A percentile compares a stretch with the other conserved stretches of the same genome.
Conservation (phyloP, 2,888 invertebrate genomes). For the Ceraclea dissimilis region DNA sequence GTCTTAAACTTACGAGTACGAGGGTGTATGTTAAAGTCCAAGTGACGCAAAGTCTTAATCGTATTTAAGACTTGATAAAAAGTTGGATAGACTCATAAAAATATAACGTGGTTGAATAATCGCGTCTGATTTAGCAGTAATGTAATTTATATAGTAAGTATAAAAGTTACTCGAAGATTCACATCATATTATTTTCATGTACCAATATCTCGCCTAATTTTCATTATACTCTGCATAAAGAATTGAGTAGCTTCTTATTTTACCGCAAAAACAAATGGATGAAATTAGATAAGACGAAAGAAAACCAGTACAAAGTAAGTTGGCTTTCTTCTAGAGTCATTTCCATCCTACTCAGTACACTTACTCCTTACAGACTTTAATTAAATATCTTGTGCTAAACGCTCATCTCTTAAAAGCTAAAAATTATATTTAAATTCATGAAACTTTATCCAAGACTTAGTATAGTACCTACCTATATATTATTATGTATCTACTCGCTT, state of each 20-base stretch:
- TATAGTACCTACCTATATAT: no score
- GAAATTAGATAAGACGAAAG: not conserved
- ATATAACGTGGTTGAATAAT: no score
- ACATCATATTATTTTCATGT: no score
- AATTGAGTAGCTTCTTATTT: not conserved
- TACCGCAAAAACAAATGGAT: not conserved
- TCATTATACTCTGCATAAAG: not conserved
- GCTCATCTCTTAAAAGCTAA: conserved; percentile 1
- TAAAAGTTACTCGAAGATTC: no score
- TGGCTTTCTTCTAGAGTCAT: not conserved
- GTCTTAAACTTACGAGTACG: no score
- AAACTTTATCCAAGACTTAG: not conserved
- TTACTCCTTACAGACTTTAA: not conserved
- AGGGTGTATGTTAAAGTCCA: no score
- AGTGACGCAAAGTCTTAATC: no score
- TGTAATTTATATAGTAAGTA: no score
- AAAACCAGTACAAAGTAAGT: conserved; percentile 2
- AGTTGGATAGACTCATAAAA: no score
- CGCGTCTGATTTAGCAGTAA: no score
- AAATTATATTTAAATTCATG: conserved; percentile 4
- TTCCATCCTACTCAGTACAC: not conserved
- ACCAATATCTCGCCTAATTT: not conserved
- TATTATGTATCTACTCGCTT: no score
- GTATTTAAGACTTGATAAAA: no score
- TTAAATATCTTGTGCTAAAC: conserved; percentile 2